A percentile compares a stretch with the other conserved stretches of the same genome.
These are phyloP conservation scores for Cosmia pyralina DNA, from an alignment of 2,888 invertebrate species.

Conservation along the genomic window DNA sequence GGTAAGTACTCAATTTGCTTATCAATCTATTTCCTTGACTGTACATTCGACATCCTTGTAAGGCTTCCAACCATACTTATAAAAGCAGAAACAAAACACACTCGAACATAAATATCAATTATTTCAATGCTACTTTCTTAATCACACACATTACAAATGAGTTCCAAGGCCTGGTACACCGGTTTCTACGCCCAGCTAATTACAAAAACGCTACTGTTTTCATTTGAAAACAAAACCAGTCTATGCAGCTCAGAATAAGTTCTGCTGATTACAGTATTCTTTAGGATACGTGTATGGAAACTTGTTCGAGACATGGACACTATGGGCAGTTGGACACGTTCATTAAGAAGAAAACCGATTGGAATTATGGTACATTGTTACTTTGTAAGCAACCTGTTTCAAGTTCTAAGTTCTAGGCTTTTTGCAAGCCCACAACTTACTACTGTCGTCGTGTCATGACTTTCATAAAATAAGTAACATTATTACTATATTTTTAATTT, in stretches of 20 bases:
- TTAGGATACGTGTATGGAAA: conserved; percentile 50
- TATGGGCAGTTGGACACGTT: conserved; percentile 33
- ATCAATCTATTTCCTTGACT: background rate
- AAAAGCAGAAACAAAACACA: conserved; percentile 9
- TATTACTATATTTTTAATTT: no score
- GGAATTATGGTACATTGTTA: conserved; percentile 10
- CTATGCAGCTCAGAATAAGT: conserved; percentile 41
- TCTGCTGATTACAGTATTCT: conserved; percentile 51
- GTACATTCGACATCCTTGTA: background rate
- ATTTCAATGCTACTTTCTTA: conserved; percentile 42
- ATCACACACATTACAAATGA: conserved; percentile 56
- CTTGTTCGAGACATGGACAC: conserved; percentile 35
- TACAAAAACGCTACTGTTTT: conserved; percentile 66
- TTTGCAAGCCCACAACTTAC: background rate
- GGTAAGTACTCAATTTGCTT: background rate
- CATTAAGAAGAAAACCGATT: conserved; percentile 39
- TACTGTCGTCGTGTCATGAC: background rate
- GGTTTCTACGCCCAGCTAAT: conserved; percentile 62
- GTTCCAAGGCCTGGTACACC: conserved; percentile 46
- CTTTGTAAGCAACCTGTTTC: conserved; percentile 25
- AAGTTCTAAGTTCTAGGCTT: background rate
- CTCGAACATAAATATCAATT: conserved; percentile 34
- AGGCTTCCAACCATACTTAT: background rate
- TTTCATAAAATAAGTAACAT: background rate
- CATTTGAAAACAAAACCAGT: conserved; percentile 59